Base-by-base conservation (phyloP, 1,140 invertebrate species). In the Bombus consobrinus region DNA sequence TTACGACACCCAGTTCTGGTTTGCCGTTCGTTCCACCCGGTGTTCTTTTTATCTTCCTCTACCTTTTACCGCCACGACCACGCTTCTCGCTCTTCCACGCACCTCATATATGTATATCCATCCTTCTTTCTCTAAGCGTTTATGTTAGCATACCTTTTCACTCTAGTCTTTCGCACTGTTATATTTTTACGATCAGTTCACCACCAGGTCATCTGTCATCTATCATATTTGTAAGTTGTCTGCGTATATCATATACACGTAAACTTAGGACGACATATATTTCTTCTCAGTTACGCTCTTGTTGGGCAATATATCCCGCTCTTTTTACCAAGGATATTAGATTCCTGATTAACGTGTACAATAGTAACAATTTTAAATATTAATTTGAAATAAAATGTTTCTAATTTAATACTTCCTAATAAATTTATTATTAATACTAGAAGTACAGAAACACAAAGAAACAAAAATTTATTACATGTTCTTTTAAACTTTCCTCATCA, bases 1-100 rank as follows among this genome's bases (percentile, higher is more conserved):
- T 88, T 83, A 83, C 87, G 81, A 83, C 85, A 88, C 81, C 75
- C 69, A 64, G 66, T 78, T 82, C 85, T 88, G 81, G 79, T 83
- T 86, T 81, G 80, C 83, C 57, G 72, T 83, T 88, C 88, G 81
- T 84, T 86, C 66, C 64, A 88, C 80, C 75, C 81, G 83, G 82
- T 86, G 34, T 83, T 88, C 82, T 79, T 39, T 73, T 80, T 28
- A 34, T 82, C 71, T 43, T 76, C 69, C 34, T 77, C 43, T 76
- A 15, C 73, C 81, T 47, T 73, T 84, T 25, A 62, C 64, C 41
- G 13, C 72, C 80, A 57, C 80, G 47, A 43, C 59, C 43, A n/a
- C 53, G 47, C 41, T 47, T 86, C 66, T 72, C 57, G 62, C 57
- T 85, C 79, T 73, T 72, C 78, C 62, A 41, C 37, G 37, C n/a